Evolutionary conservation across 2,113 vertebrate species (phyloP).

Genomic region (Vicugna pacos): DNA sequence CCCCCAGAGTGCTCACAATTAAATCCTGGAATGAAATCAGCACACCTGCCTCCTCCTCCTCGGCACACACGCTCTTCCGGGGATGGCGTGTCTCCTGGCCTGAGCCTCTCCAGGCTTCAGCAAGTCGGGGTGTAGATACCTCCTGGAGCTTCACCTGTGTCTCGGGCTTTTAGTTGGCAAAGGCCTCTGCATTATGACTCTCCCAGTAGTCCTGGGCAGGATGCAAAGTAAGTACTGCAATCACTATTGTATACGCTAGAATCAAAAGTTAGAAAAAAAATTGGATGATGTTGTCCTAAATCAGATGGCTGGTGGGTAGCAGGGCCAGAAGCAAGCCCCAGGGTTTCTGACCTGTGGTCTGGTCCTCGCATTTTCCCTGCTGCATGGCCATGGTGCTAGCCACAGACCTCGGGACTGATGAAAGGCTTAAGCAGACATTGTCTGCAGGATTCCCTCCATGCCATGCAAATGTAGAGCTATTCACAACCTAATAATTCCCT

Average conservation of each 20-base stretch:
- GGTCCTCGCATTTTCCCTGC: background rate
- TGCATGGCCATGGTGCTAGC: background rate
- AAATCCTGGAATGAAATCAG: conserved; percentile 74
- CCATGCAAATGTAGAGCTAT: background rate
- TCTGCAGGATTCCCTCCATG: background rate
- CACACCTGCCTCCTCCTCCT: conserved; percentile 66
- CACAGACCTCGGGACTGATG: background rate
- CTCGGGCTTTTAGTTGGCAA: background rate
- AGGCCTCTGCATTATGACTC: background rate
- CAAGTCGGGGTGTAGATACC: background rate
- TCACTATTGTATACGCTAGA: background rate
- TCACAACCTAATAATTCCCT: background rate
- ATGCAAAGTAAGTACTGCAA: background rate
- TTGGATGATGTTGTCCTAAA: background rate
- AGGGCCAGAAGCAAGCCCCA: background rate
- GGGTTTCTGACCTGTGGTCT: background rate
- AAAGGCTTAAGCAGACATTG: background rate
- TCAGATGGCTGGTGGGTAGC: background rate
- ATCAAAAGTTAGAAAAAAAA: conserved; percentile 13
- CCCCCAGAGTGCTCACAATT: conserved; percentile 51
- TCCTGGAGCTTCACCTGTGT: background rate
- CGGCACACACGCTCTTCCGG: background rate
- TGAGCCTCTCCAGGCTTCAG: background rate
- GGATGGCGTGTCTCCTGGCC: background rate
- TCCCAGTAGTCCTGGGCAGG: background rate